Base-by-base conservation (phyloP, 1,140 invertebrate genomes). In the Penaeus japonicus region DNA sequence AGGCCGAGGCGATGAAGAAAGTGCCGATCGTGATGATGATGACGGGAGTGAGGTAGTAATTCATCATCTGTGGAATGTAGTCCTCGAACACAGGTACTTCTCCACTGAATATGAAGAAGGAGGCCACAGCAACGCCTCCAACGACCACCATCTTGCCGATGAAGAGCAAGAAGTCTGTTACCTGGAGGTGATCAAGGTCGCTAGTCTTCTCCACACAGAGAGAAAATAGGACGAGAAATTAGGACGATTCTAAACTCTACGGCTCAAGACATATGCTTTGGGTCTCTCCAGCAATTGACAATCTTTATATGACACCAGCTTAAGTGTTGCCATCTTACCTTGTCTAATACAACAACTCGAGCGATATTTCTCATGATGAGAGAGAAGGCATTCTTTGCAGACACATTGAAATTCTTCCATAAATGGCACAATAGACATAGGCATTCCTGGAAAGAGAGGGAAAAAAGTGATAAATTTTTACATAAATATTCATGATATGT, bases 351-450 rank as follows among this genome's bases (percentile, higher is more conserved):
- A 17, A 97, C 94, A 10, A 98, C 96, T 90, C 98, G 94, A 35
- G 96, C 91, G 75, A 97, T 94, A 93, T 99, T 99, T 89, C 97
- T 94, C 94, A 98, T 95, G 7, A 99, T 94, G 70, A 99, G 94
- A 90, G 95, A 95, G 91, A 99, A 98, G 1, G 98, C 96, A 92
- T 97, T 95, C 92, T 95, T 95, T 0, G 98, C 98, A 89, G 98
- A 98, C 1, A 92, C 92, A 92, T 97, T 99, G 93, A 99, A 99
- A 91, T 96, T 96, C 92, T 96, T 0, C 98, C 98, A 93, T 99
- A 97, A 62, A 99, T 95, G 2, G 98, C 97, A 92, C 97, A 97
- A 96, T 99, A 97, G 39, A 99, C 99, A 92, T 99, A 99, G 0
- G 98, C 98, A 92, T 99, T 99, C 90, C 95, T 95, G 91, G 96